Evolutionary conservation across 2,113 vertebrate genomes (phyloP), one percentile per base, ranked within the genome.

Genomic region (Prionailurus viverrinus): DNA sequence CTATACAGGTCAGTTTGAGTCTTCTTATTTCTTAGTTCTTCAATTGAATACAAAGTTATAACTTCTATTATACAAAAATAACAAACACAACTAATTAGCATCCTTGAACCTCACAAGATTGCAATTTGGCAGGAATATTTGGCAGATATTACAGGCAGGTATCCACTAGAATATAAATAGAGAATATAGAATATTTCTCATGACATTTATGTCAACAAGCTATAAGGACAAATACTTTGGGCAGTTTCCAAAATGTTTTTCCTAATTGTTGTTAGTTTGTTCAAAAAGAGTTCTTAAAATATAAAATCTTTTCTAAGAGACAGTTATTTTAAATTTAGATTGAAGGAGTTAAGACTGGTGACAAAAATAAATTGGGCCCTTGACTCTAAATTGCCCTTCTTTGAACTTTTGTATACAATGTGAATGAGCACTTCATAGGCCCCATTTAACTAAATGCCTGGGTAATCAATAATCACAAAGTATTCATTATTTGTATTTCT

Each of bases 41-140:
- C 18, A 90, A 51, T 1, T 81, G 71, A 94, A 81, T 53, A n/a
- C 19, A 80, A 96, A 96, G 71, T 88, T 68, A 95, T 65, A 79
- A 8, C 4, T 95, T 83, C 39, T 74, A 48, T 83, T 94, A 53
- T 85, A 36, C 4, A 96, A 76, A 94, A 82, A 91, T 41, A 88
- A 61, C 14, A 91, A 94, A 91, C 58, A 48, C 5, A 85, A 97
- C 55, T 76, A 53, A 95, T 81, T 76, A 94, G 4, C 11, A 80
- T 74, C 18, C 12, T 39, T 83, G 12, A 94, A 3, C 10, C n/a
- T 95, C 39, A 83, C 1, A 80, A 41, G 10, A 83, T 39, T 91
- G 16, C 23, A 84, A 73, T 31, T 65, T 84, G 48, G 36, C 39
- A 90, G 31, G 13, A 65, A 89, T 73, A 66, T 89, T 61, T 81